Percentiles rank a stretch among this genome's conserved stretches.
Conservation (phyloP, 1,140 invertebrate genomes). For the Plodia interpunctella region DNA sequence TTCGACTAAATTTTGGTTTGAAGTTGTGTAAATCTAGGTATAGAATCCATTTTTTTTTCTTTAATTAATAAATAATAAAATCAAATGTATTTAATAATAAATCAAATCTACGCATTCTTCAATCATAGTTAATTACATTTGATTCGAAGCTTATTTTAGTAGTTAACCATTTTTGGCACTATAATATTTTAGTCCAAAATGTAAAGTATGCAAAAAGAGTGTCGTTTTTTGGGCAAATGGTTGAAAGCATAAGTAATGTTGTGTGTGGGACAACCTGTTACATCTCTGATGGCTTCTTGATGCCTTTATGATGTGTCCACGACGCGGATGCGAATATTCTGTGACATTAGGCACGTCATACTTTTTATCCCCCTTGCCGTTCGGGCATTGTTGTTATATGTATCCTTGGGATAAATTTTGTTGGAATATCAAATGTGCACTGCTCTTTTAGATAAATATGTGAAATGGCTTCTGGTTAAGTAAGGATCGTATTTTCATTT, state of each 20-base stretch:
- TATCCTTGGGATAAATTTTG: neutral
- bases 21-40: neutral
- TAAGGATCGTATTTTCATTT: no score
- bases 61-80: no score
- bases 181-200: no score
- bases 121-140: no score
- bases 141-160: no score
- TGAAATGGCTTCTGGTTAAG: no score
- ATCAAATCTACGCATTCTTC: no score
- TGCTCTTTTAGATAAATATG: no score
- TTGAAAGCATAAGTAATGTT: constrained; percentile 33
- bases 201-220: constrained; percentile 2
- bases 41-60: constrained; percentile 22
- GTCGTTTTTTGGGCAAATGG: constrained; percentile 22
- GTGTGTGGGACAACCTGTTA: constrained; percentile 46
- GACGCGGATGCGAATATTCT: constrained; percentile 35
- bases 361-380: constrained; percentile 16
- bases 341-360: constrained; percentile 21
- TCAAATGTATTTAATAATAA: no score
- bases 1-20: neutral
- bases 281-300: constrained; percentile 57
- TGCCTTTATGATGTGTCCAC: constrained; percentile 56
- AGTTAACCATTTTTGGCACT: no score
- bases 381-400: neutral
- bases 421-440: neutral